A percentile compares a stretch with the other conserved stretches of the same genome.
phyloP scores from a whole-genome alignment of 2,888 invertebrate species.

The Acrobasis suavella region DNA sequence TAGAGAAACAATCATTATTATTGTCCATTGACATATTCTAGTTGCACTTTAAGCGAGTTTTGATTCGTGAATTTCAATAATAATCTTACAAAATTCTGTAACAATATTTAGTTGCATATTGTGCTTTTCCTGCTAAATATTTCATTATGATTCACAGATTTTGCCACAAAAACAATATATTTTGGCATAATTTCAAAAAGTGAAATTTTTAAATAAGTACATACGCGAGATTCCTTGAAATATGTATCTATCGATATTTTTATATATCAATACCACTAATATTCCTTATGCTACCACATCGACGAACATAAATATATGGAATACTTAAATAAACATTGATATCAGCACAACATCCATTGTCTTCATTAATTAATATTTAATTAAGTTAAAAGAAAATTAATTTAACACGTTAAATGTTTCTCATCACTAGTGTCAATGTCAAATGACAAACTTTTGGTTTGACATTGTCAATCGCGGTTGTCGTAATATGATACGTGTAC shows the following conservation, averaged over 20 bases:
- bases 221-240: conserved; percentile 27
- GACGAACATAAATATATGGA: conserved; percentile 55
- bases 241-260: conserved; percentile 28
- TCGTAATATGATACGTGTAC: conserved; percentile 13
- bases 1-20: too few species aligned
- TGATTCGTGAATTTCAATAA: background rate
- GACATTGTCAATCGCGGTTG: conserved; percentile 3
- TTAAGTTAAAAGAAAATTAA: conserved; percentile 18
- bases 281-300: conserved; percentile 57
- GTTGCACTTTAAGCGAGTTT: conserved; percentile 8
- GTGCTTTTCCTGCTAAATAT: background rate
- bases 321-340: conserved; percentile 41
- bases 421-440: conserved; percentile 5
- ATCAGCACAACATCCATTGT: conserved; percentile 53
- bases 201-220: conserved; percentile 23
- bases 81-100: too few species aligned
- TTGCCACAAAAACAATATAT: conserved; percentile 26
- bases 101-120: too few species aligned
- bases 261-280: conserved; percentile 40
- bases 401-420: conserved; percentile 10
- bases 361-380: conserved; percentile 48
- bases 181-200: conserved; percentile 50
- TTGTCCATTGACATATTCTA: background rate
- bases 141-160: conserved; percentile 7
- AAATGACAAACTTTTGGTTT: conserved; percentile 12